A percentile compares a stretch with the other conserved stretches of the same genome.
Conservation (phyloP, 2,888 invertebrate genomes). For the Tetranychus truncatus region DNA sequence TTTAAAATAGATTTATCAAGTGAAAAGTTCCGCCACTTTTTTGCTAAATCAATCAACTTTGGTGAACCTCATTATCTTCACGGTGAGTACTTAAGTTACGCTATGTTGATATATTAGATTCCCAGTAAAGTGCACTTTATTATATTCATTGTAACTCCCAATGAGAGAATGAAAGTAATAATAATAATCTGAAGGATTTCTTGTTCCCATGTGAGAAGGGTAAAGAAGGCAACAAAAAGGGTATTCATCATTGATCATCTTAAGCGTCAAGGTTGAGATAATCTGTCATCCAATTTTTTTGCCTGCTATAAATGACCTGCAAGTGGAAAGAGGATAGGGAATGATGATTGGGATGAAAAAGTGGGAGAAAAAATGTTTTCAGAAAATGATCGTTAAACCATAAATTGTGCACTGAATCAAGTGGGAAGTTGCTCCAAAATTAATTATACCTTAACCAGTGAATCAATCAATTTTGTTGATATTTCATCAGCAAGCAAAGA, state of each 20-base stretch:
- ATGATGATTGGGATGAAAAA: background rate
- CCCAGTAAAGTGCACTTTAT: background rate
- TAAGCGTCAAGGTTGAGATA: slow-evolving; percentile 1
- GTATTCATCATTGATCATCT: slow-evolving; percentile 1
- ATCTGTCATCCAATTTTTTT: background rate
- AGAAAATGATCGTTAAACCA: background rate
- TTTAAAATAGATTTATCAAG: too few species aligned
- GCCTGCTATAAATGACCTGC: background rate
- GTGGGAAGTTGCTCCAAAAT: background rate
- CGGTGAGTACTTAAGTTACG: background rate
- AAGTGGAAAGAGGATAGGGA: background rate
- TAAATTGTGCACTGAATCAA: background rate
- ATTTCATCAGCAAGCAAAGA: background rate
- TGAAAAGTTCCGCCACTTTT: background rate
- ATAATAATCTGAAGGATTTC: background rate
- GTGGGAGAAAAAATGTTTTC: background rate
- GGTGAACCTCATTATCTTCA: background rate
- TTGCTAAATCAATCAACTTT: background rate
- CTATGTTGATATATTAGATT: background rate
- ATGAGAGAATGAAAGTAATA: background rate
- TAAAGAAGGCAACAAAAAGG: background rate
- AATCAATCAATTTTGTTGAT: slow-evolving; percentile 1
- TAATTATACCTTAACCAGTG: background rate
- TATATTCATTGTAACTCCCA: background rate
- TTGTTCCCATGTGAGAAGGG: background rate